These are phyloP conservation scores for Parapsyche elsis DNA, from an alignment of 1,140 invertebrate genomes.

Conservation along the genomic window DNA sequence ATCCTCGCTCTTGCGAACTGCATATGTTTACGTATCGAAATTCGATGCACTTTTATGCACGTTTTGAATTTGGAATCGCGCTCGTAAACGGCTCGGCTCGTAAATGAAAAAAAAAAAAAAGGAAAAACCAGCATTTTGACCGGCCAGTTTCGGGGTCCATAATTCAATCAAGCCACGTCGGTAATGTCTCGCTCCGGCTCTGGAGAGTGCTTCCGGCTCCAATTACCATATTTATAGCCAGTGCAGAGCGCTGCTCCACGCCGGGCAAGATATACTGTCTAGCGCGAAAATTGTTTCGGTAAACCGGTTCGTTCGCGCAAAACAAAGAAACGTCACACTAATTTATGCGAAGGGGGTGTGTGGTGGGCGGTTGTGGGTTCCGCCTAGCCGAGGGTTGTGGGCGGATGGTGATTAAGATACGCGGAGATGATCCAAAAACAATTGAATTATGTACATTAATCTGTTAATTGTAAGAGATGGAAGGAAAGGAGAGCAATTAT, in stretches of 20 bases:
- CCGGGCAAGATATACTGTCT: background rate
- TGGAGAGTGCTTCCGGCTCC: background rate
- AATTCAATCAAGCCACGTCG: conserved; percentile 18
- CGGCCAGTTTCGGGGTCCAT: conserved; percentile 1
- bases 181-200: background rate
- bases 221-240: conserved; percentile 24
- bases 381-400: too few relatives aligned
- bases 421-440: too few relatives aligned
- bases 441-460: too few relatives aligned
- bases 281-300: conserved; percentile 14
- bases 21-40: too few relatives aligned
- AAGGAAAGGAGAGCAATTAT: too few relatives aligned
- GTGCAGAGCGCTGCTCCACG: background rate
- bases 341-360: background rate
- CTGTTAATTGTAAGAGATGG: too few relatives aligned
- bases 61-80: too few relatives aligned
- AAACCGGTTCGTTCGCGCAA: conserved; percentile 12
- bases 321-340: conserved; percentile 28
- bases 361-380: background rate
- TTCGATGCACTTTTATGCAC: too few relatives aligned
- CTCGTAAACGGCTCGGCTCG: too few relatives aligned
- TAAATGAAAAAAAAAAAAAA: background rate
- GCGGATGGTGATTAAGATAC: too few relatives aligned
- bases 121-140: background rate
- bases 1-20: too few relatives aligned